phyloP scores from a whole-genome alignment of 2,888 invertebrate genomes.

The Pristionchus arcanus region DNA sequence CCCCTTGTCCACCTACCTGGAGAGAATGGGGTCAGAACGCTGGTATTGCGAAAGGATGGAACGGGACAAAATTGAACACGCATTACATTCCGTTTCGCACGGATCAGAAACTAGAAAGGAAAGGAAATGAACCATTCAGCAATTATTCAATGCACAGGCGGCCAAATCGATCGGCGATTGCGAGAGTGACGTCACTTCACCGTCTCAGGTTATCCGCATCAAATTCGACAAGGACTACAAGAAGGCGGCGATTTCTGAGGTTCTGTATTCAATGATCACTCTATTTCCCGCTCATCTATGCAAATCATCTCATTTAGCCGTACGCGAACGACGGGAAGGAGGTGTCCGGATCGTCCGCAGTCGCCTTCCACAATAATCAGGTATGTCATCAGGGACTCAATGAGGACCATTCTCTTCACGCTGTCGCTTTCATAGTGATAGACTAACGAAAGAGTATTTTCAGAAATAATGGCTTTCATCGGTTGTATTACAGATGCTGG shows the following conservation, averaged over 20 bases:
- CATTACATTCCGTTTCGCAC: neutral
- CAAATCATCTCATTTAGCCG: neutral
- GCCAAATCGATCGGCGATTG: constrained; percentile 27
- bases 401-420: too few species aligned
- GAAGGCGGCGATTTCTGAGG: constrained; percentile 23
- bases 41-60: too few species aligned
- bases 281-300: too few species aligned
- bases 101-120: too few species aligned
- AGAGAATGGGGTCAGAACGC: too few species aligned
- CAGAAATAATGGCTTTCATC: too few species aligned
- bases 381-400: neutral
- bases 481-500: neutral
- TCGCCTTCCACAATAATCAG: constrained; percentile 38
- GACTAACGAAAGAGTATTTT: too few species aligned
- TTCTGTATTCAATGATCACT: neutral
- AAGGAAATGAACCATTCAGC: neutral
- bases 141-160: neutral
- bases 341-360: constrained; percentile 23
- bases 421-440: too few species aligned
- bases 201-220: constrained; percentile 6
- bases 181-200: neutral
- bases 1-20: too few species aligned
- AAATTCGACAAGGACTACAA: constrained; percentile 35
- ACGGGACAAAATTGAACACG: neutral
- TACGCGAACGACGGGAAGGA: constrained; percentile 49